These are phyloP conservation scores for Lochmaea crataegi DNA, from an alignment of 2,888 invertebrate species.

Conservation along the genomic window DNA sequence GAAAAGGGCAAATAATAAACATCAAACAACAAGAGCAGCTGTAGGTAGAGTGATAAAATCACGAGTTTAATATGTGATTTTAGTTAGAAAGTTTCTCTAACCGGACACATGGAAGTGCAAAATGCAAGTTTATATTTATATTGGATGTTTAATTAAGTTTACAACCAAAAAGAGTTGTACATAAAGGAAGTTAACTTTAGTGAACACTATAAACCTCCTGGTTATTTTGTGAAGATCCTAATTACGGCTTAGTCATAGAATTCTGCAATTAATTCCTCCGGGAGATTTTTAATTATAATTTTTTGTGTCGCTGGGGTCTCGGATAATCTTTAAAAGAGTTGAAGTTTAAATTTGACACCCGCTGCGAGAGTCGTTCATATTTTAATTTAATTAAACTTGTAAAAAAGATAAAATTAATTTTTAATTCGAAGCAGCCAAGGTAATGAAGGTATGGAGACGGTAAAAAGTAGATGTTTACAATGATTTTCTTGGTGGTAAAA, in stretches of 20 bases:
- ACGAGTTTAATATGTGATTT: background rate
- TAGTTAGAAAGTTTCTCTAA: background rate
- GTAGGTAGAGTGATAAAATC: background rate
- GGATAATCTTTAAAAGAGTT: conserved; percentile 51
- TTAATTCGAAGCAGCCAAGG: conserved; percentile 62
- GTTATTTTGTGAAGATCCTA: conserved; percentile 34
- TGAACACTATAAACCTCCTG: conserved; percentile 19
- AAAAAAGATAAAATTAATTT: conserved; percentile 66
- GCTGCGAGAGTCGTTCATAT: conserved; percentile 59
- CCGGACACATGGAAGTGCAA: background rate
- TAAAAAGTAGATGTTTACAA: conserved; percentile 58
- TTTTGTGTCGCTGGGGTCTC: conserved; percentile 46
- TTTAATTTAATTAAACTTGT: conserved; percentile 66
- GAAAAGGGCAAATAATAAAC: background rate
- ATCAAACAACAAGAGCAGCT: background rate
- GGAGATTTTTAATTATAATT: conserved; percentile 45
- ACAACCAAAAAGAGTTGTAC: conserved; percentile 6
- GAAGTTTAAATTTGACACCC: conserved; percentile 58
- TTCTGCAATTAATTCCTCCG: conserved; percentile 38
- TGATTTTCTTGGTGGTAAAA: conserved; percentile 57
- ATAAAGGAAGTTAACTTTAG: conserved; percentile 16
- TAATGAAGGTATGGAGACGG: conserved; percentile 56
- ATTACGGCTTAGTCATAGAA: conserved; percentile 42
- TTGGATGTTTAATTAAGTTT: conserved; percentile 12
- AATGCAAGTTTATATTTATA: background rate